These are phyloP conservation scores for Micromys minutus DNA, from an alignment of 2,113 vertebrate genomes.

Conservation along the genomic window DNA sequence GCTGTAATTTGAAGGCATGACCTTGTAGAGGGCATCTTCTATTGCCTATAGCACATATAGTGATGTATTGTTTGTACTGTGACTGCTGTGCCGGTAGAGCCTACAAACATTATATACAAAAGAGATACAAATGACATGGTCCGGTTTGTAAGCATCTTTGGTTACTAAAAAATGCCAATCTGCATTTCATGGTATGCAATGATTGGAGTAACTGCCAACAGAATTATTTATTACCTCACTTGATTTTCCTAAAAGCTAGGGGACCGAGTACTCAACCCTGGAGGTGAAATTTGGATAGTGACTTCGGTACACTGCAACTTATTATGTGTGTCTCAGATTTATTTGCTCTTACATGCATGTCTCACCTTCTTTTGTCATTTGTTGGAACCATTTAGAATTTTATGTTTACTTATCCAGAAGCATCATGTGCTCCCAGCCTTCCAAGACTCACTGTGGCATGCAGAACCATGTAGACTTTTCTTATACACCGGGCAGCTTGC, in stretches of 20 bases:
- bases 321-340: neutral
- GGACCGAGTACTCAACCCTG: neutral
- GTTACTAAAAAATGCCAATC: neutral
- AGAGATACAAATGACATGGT: neutral
- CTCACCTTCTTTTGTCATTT: neutral
- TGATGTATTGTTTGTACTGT: neutral
- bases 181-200: fast-evolving
- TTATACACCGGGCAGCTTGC: neutral
- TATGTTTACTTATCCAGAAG: neutral
- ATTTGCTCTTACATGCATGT: neutral
- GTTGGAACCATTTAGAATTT: neutral
- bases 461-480: neutral
- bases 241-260: neutral
- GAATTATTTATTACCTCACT: too few relatives aligned
- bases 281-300: neutral
- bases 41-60: neutral
- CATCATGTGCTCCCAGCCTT: neutral
- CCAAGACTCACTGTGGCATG: neutral
- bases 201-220: neutral
- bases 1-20: neutral
- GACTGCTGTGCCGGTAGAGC: neutral
- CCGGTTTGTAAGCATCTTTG: neutral
- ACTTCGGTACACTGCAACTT: fast-evolving
- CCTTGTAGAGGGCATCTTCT: neutral
- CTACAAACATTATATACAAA: neutral